Percentiles rank a stretch among this genome's conserved stretches.
Evolutionary conservation across 1,140 invertebrate species (phyloP).

Genomic region (Grapholita molesta): DNA sequence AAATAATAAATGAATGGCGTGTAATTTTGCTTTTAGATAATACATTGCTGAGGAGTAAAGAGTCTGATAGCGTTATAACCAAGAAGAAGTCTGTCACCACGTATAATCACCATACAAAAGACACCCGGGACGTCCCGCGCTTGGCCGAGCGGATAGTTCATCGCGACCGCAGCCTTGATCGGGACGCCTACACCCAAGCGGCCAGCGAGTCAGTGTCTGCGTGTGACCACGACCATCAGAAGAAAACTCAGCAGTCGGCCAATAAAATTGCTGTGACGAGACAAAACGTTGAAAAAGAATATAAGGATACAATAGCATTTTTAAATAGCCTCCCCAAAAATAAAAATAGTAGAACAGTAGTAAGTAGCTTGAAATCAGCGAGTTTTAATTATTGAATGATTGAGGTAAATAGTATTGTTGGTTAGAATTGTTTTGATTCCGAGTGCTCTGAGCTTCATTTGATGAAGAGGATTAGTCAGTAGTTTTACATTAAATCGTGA

Average conservation of each 20-base stretch:
- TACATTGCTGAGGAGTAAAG: constrained; percentile 17
- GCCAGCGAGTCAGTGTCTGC: constrained; percentile 41
- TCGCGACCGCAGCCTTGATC: constrained; percentile 39
- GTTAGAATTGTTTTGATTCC: no score
- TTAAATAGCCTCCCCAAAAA: constrained; percentile 66
- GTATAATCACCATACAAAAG: constrained; percentile 64
- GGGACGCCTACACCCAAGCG: constrained; percentile 67
- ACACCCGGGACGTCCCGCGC: constrained; percentile 41
- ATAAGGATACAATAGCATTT: constrained; percentile 64
- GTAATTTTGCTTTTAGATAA: not conserved
- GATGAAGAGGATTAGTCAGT: no score
- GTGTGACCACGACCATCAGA: constrained; percentile 33
- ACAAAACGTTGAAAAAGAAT: constrained; percentile 69
- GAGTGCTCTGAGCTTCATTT: no score
- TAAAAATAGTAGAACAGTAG: constrained; percentile 37
- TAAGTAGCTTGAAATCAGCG: no score
- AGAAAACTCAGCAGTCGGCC: constrained; percentile 46
- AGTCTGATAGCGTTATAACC: constrained; percentile 22
- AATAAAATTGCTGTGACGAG: constrained; percentile 60
- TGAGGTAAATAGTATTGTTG: no score
- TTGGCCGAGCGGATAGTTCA: constrained; percentile 43
- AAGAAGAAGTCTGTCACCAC: constrained; percentile 51
- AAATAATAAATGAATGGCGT: not conserved
- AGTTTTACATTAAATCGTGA: no score
- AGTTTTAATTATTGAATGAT: no score